phyloP scores from a whole-genome alignment of 2,888 invertebrate genomes.

The Latrodectus hesperus region DNA sequence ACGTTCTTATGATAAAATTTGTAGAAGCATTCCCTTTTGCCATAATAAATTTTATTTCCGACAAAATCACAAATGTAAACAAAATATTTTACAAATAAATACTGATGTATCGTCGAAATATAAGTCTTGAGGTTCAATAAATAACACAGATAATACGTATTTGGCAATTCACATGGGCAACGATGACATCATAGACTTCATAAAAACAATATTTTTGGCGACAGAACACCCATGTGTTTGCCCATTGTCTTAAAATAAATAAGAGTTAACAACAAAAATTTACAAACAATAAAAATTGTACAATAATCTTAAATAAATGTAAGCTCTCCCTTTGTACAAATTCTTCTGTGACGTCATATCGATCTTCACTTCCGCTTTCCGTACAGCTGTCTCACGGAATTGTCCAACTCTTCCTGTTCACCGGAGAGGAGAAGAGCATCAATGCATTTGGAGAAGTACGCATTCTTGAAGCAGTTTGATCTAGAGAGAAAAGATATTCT shows the following conservation, averaged over 20 bases:
- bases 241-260: constrained; percentile 37
- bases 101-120: constrained; percentile 43
- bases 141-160: constrained; percentile 48
- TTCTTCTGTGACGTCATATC: constrained; percentile 12
- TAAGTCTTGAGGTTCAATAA: constrained; percentile 60
- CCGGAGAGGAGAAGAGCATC: constrained; percentile 60
- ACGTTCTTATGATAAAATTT: too few species aligned
- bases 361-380: constrained; percentile 54
- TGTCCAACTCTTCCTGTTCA: constrained; percentile 66
- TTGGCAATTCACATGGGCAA: constrained; percentile 28
- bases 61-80: constrained; percentile 63
- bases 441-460: constrained; percentile 63
- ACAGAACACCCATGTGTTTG: constrained; percentile 12
- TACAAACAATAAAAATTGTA: constrained; percentile 36
- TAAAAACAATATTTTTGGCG: constrained; percentile 1
- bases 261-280: constrained; percentile 34
- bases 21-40: background rate
- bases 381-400: constrained; percentile 59
- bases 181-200: constrained; percentile 26
- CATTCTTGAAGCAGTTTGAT: constrained; percentile 67
- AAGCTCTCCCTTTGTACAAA: constrained; percentile 63
- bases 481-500: constrained; percentile 16
- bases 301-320: constrained; percentile 48
- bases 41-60: constrained; percentile 56
- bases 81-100: constrained; percentile 62